A percentile compares a stretch with the other conserved stretches of the same genome.
phyloP scores from a whole-genome alignment of 2,888 invertebrate genomes.

The Elegia similella region DNA sequence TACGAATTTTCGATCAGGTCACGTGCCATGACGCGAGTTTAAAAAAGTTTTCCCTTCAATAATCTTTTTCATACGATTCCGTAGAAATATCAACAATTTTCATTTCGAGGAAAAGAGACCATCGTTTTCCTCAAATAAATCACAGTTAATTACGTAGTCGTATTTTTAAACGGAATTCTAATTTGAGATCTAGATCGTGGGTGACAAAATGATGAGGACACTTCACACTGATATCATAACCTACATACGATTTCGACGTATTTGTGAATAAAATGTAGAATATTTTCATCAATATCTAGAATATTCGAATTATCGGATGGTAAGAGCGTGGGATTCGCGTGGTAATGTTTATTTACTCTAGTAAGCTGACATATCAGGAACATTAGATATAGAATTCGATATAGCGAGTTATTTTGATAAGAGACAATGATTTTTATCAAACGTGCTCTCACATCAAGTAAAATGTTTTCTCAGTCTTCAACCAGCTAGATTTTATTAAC shows the following conservation, averaged over 20 bases:
- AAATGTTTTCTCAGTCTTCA: too few relatives aligned
- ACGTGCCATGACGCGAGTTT: too few relatives aligned
- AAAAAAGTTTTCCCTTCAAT: too few relatives aligned
- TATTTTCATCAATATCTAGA: neutral
- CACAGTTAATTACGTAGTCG: neutral
- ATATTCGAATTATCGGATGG: neutral
- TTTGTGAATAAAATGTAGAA: neutral
- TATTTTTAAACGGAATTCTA: constrained; percentile 8
- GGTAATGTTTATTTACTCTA: neutral
- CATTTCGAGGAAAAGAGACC: neutral
- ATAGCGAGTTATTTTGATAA: too few relatives aligned
- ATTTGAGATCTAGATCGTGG: neutral
- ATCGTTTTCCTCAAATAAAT: neutral
- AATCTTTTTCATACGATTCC: too few relatives aligned
- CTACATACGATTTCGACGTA: constrained; percentile 2
- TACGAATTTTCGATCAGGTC: too few relatives aligned
- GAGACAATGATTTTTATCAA: too few relatives aligned
- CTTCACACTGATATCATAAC: constrained; percentile 7
- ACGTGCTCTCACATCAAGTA: too few relatives aligned
- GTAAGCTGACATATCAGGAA: too few relatives aligned
- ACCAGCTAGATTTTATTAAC: too few relatives aligned
- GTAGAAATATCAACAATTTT: neutral
- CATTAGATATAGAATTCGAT: too few relatives aligned
- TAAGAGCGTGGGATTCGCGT: neutral
- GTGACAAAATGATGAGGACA: neutral